Conservation (phyloP, 2,888 invertebrate species). For the Sipunculus nudus region DNA sequence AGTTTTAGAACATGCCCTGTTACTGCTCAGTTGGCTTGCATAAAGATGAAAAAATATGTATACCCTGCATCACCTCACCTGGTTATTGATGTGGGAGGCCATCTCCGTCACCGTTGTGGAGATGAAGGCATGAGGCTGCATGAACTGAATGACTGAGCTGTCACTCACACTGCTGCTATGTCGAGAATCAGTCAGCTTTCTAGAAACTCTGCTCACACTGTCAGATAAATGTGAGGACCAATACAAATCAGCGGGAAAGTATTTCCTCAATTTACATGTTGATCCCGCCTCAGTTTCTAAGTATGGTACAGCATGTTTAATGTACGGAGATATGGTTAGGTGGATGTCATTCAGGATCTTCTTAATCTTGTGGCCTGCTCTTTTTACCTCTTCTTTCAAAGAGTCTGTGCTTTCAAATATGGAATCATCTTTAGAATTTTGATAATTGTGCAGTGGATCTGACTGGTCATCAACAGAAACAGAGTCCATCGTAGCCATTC, state of each 20-base stretch:
- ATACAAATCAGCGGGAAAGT: conserved; percentile 79
- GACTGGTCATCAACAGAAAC: conserved; percentile 58
- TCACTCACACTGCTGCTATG: too few relatives aligned
- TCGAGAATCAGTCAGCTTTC: too few relatives aligned
- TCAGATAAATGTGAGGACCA: conserved; percentile 70
- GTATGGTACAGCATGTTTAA: conserved; percentile 85
- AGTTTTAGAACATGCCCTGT: too few relatives aligned
- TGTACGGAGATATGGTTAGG: conserved; percentile 86
- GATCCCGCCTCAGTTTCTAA: conserved; percentile 85
- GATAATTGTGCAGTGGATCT: conserved; percentile 79
- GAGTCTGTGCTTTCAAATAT: conserved; percentile 50
- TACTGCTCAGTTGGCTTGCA: too few relatives aligned
- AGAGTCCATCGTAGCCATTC: too few relatives aligned
- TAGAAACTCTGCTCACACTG: too few relatives aligned
- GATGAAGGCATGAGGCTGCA: too few relatives aligned
- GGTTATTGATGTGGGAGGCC: too few relatives aligned
- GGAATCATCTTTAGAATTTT: conserved; percentile 67
- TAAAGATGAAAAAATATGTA: too few relatives aligned
- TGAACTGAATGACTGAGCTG: too few relatives aligned
- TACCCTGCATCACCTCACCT: too few relatives aligned
- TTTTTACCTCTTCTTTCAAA: conserved; percentile 47
- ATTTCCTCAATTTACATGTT: conserved; percentile 77
- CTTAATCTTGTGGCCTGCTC: conserved; percentile 73
- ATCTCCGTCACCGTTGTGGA: too few relatives aligned
- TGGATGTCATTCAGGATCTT: conserved; percentile 79